These are phyloP conservation scores for Zootermopsis nevadensis DNA, from an alignment of 2,888 invertebrate species.

Conservation along the genomic window DNA sequence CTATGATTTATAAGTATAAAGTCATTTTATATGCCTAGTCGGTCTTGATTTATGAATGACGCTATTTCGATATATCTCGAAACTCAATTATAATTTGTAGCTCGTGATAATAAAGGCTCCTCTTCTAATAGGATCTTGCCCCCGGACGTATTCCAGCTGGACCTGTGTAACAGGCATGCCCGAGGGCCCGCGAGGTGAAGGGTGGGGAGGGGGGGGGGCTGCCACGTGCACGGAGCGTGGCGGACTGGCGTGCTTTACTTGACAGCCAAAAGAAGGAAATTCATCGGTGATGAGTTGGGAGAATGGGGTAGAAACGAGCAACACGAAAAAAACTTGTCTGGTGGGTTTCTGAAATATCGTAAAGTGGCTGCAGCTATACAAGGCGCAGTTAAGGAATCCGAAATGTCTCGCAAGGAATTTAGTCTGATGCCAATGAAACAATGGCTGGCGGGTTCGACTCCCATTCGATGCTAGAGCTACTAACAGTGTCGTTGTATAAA, in stretches of 20 bases:
- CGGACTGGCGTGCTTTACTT: constrained; percentile 20
- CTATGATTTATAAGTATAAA: constrained; percentile 34
- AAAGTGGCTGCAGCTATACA: not conserved
- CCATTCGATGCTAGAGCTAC: too few species aligned
- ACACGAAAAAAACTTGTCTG: not conserved
- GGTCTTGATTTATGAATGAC: constrained; percentile 21
- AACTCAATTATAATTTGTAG: constrained; percentile 28
- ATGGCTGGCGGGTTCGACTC: too few species aligned
- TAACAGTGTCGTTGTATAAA: too few species aligned
- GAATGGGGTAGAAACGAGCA: not conserved
- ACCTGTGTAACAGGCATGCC: constrained; percentile 2
- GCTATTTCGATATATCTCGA: constrained; percentile 31
- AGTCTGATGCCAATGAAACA: too few species aligned
- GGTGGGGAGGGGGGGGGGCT: not conserved
- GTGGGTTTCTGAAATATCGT: not conserved
- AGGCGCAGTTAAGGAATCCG: too few species aligned
- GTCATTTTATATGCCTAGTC: constrained; percentile 11
- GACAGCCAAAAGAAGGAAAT: not conserved
- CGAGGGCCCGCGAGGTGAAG: constrained; percentile 2
- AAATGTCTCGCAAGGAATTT: too few species aligned
- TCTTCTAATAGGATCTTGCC: constrained; percentile 31
- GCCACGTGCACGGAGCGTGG: constrained; percentile 23
- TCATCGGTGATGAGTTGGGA: not conserved
- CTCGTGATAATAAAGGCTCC: constrained; percentile 32
- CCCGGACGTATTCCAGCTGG: constrained; percentile 5